Conservation (phyloP, 2,888 invertebrate species). For the Ophioninae sp. region DNA sequence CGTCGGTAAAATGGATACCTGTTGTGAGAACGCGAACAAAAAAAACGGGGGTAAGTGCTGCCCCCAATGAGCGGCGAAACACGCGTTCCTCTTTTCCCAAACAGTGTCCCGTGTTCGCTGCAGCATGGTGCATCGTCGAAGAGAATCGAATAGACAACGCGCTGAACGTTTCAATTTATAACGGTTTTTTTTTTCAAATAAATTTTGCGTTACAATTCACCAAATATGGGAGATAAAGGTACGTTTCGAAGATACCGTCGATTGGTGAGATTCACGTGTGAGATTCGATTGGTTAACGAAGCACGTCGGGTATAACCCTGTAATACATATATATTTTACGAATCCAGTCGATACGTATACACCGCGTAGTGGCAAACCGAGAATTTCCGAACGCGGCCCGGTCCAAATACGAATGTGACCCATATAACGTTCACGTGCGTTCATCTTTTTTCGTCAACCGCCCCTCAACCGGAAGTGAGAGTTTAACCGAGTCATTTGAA, state of each 20-base stretch:
- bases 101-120: constrained; percentile 40
- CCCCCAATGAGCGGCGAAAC: constrained; percentile 28
- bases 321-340: constrained; percentile 16
- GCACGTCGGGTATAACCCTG: not conserved
- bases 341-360: constrained; percentile 47
- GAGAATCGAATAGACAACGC: constrained; percentile 14
- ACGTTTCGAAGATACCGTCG: constrained; percentile 3
- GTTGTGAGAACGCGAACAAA: not conserved
- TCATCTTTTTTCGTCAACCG: not conserved
- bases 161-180: constrained; percentile 35
- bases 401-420: constrained; percentile 49
- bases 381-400: constrained; percentile 28
- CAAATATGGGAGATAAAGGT: constrained; percentile 74
- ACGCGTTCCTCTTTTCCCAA: constrained; percentile 19
- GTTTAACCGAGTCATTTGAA: constrained; percentile 8
- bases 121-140: constrained; percentile 48
- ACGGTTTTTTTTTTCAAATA: constrained; percentile 39
- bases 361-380: constrained; percentile 24
- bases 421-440: constrained; percentile 48
- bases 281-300: not conserved
- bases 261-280: not conserved
- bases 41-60: constrained; percentile 36
- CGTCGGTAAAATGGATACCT: no score
- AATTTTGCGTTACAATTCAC: constrained; percentile 49
- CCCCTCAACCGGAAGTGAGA: constrained; percentile 38